Evolutionary conservation across 1,140 invertebrate genomes (phyloP).

Genomic region (Trachelipus rathkii): DNA sequence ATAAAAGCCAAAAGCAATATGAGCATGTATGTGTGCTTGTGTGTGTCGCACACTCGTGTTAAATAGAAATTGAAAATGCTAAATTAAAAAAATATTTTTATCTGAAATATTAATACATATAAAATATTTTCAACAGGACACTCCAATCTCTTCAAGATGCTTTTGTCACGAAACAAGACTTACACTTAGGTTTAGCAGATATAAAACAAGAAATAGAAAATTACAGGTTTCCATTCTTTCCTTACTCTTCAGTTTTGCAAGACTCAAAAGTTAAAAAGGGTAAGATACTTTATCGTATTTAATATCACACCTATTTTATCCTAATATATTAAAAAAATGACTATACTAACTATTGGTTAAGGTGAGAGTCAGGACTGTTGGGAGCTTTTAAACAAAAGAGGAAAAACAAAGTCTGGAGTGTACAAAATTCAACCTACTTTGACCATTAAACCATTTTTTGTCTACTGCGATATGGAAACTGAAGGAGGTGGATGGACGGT

Average conservation of each 20-base stretch:
- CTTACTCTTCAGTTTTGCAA: background rate
- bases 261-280: background rate
- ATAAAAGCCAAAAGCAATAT: no score
- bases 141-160: background rate
- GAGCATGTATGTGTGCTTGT: no score
- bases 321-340: no score
- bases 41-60: no score
- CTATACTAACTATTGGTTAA: background rate
- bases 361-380: conserved; percentile 46
- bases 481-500: conserved; percentile 61
- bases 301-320: background rate
- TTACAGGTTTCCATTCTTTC: background rate
- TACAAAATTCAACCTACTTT: conserved; percentile 49
- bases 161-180: background rate
- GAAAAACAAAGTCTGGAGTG: conserved; percentile 49
- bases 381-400: conserved; percentile 43
- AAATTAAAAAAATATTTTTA: no score
- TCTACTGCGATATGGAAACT: conserved; percentile 59
- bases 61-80: no score
- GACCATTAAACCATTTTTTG: conserved; percentile 56
- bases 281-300: background rate
- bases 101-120: no score
- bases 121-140: background rate
- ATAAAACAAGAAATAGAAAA: background rate
- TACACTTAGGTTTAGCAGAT: background rate